Base-by-base conservation (phyloP, 2,797 vertebrate species). In the Nyctibius grandis region DNA sequence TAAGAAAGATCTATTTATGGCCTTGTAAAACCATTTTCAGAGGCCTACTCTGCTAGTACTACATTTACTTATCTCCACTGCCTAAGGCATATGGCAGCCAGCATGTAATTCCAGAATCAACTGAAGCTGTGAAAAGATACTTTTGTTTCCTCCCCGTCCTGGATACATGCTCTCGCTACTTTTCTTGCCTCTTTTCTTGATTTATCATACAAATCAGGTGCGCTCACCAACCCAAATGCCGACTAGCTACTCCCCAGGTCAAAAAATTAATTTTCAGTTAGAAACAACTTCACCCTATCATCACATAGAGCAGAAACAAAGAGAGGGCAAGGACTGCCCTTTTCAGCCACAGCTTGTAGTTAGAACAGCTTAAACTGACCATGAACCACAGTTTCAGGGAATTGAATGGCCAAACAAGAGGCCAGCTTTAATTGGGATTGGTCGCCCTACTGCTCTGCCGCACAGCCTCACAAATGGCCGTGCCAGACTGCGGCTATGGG, bases 401-500 rank as follows among this genome's bases (percentile, higher is more conserved):
- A 82, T 0, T 51, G 21, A 92, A 68, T 0, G 1, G 42, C 13
- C 83, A 68, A 45, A 87, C 1, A 53, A 60, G 50, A 59, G 25
- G 40, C 23, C 29, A 44, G 7, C 11, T 77, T 93, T 67, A 33
- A 64, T 5, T 1, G 2, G 40, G 21, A 60, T 54, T n/a, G 53
- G 50, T 19, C 88, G 34, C 38, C 21, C 40, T 59, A 34, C 26
- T 6, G 4, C 7, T 73, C n/a, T 76, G 56, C 15, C 31, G 82
- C 45, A 42, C 15, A 28, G 45, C 33, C 33, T 38, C 23, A 19
- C 28, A 13, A 67, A 89, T 1, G 8, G 23, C 53, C 21, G 7
- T 2, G 17, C 9, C 67, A 85, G 36, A 72, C 5, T 17, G 19
- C 0, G 0, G 70, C 47, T 47, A 31, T 1, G 9, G 36, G 29